Conservation (phyloP, 2,888 invertebrate species). For the Chironomus tentans region DNA sequence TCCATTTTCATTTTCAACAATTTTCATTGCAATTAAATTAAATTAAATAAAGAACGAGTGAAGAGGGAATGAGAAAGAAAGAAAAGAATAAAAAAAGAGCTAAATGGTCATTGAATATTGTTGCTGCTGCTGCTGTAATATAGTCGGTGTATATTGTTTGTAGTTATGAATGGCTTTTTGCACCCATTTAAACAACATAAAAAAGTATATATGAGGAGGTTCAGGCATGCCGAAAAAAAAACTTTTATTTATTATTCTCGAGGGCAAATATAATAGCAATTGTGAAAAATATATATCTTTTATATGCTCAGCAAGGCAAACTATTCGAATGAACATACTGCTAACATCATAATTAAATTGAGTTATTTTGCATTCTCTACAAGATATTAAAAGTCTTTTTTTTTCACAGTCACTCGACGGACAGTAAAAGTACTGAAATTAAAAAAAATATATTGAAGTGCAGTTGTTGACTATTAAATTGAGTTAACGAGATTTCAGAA, state of each 20-base stretch:
- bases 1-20: neutral
- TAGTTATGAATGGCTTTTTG: neutral
- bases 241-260: neutral
- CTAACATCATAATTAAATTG: conserved; percentile 12
- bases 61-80: neutral
- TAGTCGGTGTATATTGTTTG: neutral
- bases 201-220: no score
- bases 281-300: neutral
- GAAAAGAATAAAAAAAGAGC: neutral
- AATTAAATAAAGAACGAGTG: neutral
- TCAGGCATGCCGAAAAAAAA: neutral
- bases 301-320: no score
- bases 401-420: no score
- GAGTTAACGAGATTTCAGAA: no score
- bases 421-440: neutral
- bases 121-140: neutral
- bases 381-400: no score
- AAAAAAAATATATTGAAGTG: neutral
- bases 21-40: conserved; percentile 9
- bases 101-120: neutral
- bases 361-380: neutral
- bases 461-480: no score
- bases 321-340: no score
- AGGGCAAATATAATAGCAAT: neutral
- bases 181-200: neutral